Conservation (phyloP, 2,888 invertebrate genomes). For the Cosmopolites sordidus region DNA sequence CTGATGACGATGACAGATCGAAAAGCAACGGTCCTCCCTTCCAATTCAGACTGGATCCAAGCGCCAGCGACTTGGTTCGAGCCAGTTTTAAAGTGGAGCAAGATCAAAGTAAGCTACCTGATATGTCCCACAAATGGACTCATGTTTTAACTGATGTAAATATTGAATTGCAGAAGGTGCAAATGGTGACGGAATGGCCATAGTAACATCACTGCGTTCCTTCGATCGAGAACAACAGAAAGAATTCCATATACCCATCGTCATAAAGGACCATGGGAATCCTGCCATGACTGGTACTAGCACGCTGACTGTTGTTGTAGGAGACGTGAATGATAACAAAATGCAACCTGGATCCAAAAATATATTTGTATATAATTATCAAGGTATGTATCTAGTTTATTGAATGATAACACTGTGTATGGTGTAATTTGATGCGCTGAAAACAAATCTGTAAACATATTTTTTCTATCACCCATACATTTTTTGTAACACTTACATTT, state of each 20-base stretch:
- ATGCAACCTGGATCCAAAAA: conserved; percentile 98
- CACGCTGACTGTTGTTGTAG: conserved; percentile 92
- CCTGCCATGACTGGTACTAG: conserved; percentile 96
- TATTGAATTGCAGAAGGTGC: conserved; percentile 74
- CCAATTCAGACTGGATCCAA: conserved; percentile 88
- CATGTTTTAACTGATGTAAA: too few species aligned
- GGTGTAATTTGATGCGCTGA: too few species aligned
- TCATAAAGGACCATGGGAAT: conserved; percentile 94
- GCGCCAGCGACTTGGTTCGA: conserved; percentile 88
- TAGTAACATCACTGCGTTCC: conserved; percentile 86
- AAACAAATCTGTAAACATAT: too few species aligned
- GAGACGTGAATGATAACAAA: conserved; percentile 97
- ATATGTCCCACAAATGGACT: too few species aligned
- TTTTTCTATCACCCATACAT: too few species aligned
- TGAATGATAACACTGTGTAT: too few species aligned
- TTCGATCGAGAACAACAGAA: conserved; percentile 96
- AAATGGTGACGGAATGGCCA: conserved; percentile 96
- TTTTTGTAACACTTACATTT: too few species aligned
- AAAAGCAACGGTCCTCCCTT: conserved; percentile 97
- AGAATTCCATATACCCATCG: conserved; percentile 93
- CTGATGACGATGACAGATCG: conserved; percentile 89
- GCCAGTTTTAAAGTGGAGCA: conserved; percentile 95
- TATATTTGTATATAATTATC: conserved; percentile 95
- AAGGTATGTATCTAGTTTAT: too few species aligned
- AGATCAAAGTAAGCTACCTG: conserved; percentile 85